Evolutionary conservation across 2,113 vertebrate species (phyloP).

Genomic region (Strigops habroptila): DNA sequence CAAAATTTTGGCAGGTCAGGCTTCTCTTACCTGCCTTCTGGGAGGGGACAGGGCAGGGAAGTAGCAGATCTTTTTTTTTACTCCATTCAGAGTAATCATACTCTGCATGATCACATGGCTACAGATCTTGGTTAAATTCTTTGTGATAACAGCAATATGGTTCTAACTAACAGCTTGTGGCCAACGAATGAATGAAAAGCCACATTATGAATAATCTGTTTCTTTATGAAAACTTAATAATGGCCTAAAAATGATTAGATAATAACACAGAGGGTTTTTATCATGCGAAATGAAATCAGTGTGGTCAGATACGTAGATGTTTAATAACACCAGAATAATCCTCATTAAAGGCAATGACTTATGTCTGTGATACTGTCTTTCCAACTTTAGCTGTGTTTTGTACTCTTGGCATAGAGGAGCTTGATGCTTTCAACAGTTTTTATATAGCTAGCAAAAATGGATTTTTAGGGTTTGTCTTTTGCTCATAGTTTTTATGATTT

Average conservation of each 20-base stretch:
- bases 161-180: slow-evolving; percentile 41
- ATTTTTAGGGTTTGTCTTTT: slow-evolving; percentile 50
- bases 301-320: neutral
- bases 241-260: neutral
- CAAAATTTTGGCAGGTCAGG: neutral
- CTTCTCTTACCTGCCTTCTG: neutral
- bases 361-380: slow-evolving; percentile 28
- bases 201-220: slow-evolving; percentile 9
- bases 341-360: slow-evolving; percentile 31
- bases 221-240: slow-evolving; percentile 44
- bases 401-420: slow-evolving; percentile 26
- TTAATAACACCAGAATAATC: slow-evolving; percentile 56
- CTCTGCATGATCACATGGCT: neutral
- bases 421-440: slow-evolving; percentile 50
- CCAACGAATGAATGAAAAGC: neutral
- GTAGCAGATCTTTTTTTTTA: neutral
- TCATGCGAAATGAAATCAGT: slow-evolving; percentile 37
- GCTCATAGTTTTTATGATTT: slow-evolving; percentile 42
- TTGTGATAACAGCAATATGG: slow-evolving; percentile 31
- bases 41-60: neutral
- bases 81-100: neutral
- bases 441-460: slow-evolving; percentile 41
- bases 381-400: slow-evolving; percentile 46
- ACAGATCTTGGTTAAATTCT: slow-evolving; percentile 41
- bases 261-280: slow-evolving; percentile 36